phyloP scores from a whole-genome alignment of 2,888 invertebrate genomes.

The Cecidostiba fungosa region DNA sequence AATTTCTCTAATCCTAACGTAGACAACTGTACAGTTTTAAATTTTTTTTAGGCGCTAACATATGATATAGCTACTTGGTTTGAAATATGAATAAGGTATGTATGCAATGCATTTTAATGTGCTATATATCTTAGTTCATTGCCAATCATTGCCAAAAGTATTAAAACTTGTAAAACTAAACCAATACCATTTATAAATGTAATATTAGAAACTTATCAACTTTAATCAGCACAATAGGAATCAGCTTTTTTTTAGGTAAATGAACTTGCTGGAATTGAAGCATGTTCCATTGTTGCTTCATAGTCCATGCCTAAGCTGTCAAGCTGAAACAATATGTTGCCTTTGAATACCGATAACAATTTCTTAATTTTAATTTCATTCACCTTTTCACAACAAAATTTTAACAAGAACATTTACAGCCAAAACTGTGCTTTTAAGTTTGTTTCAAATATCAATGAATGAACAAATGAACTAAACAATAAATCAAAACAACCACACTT shows the following conservation, averaged over 20 bases:
- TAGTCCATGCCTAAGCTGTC: slow-evolving; percentile 35
- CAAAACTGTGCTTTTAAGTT: neutral
- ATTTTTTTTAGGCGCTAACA: neutral
- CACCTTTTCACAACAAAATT: slow-evolving; percentile 16
- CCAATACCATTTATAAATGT: neutral
- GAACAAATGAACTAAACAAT: neutral
- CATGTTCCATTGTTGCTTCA: neutral
- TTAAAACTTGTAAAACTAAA: neutral
- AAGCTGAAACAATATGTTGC: slow-evolving; percentile 33
- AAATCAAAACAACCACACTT: slow-evolving; percentile 46
- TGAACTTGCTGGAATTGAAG: neutral
- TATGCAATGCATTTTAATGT: neutral
- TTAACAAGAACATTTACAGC: neutral
- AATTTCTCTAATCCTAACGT: neutral
- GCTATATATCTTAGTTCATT: neutral
- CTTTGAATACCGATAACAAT: slow-evolving; percentile 20
- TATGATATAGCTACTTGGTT: neutral
- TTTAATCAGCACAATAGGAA: neutral
- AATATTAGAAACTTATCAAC: neutral
- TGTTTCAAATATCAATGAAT: neutral
- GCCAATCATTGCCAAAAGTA: neutral
- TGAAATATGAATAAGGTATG: neutral
- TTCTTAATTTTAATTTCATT: slow-evolving; percentile 3
- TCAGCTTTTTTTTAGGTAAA: neutral
- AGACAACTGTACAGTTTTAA: neutral